Evolutionary conservation across 2,888 invertebrate species (phyloP), one percentile per base, ranked within the genome.

Genomic region (Phaedon cochleariae): DNA sequence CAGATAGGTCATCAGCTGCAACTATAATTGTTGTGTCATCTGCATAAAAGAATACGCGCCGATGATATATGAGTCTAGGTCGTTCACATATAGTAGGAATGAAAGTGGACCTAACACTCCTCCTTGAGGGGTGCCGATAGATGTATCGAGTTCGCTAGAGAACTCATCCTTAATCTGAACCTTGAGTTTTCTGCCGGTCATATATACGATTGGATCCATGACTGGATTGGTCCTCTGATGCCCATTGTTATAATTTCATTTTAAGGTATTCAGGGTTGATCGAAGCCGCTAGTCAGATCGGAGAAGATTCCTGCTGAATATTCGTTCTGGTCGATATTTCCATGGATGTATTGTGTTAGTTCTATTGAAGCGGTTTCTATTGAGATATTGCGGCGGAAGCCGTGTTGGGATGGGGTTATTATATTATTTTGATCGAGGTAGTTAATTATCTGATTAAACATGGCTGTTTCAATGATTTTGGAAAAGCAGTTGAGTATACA

Each of bases 351-450:
- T 45, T 58, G 58, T 15, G 22, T 22, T 29, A 58, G 22, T 7
- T 45, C 58, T n/a, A 26, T 26, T 6, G 58, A 58, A 12, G 58
- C 58, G 7, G 58, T 58, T 58, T 58, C 58, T 12, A 46, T 22
- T n/a, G 58, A 58, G 26, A 21, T n/a, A 21, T 45, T 58, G 18
- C 18, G 51, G 10, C 51, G 21, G 12, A 51, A 51, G 1, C 51
- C 51, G 21, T 58, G 41, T 18, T 51, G 51, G 9, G 17, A 22
- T 21, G 58, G 58, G 5, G 45, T 46, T 46, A 58, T 45, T 46
- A 45, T 20, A 58, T 46, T n/a, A n/a, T n/a, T n/a, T n/a, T n/a
- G n/a, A n/a, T n/a, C n/a, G n/a, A n/a, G n/a, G n/a, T n/a, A n/a
- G n/a, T n/a, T n/a, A n/a, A n/a, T n/a, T n/a, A n/a, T n/a, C n/a